Evolutionary conservation across 2,888 invertebrate genomes (phyloP), one percentile per base, ranked within the genome.

Genomic region (Mesorhabditis spiculigera): DNA sequence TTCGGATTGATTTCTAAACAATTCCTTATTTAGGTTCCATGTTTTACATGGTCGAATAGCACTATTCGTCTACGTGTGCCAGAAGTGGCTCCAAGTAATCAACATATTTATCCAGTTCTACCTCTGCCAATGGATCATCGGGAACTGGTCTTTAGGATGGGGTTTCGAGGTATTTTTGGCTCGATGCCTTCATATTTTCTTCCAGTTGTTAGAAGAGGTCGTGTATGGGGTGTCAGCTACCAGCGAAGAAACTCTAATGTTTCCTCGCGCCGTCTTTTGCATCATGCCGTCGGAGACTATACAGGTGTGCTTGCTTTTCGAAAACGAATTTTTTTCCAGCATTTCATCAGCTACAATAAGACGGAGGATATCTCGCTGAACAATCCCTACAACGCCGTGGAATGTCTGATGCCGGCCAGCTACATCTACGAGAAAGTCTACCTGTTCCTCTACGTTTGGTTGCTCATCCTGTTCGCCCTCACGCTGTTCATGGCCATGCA

Each of bases 371-470:
- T 43, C 10, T 28, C 28, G 28, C 28, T 28, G 28, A 28, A 28
- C 28, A 28, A 28, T 28, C 28, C 28, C 58, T 16, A 50, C n/a
- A 65, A 66, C 62, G 71, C 67, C 43, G 62, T 75, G 0, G 75
- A 73, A 42, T 78, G 78, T 69, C 65, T 78, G n/a, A 63, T 78
- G 6, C 70, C 74, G 28, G 71, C 74, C 66, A 78, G 77, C 68
- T 75, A 73, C 67, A 72, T 77, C 58, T 76, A 76, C 68, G 74
- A 77, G 41, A 75, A 76, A 63, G 67, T 75, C 13, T 78, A 72
- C 69, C 66, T 77, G 4, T 72, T 78, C 63, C 70, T 78, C 42
- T 78, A 76, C 64, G 77, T 76, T 70, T 77, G 77, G 76, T 73
- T 75, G 41, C 41, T 78, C 10, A 45, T 71, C 4, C 65, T 78